phyloP scores from a whole-genome alignment of 2,888 invertebrate species.

The Dryocosmus kuriphilus region DNA sequence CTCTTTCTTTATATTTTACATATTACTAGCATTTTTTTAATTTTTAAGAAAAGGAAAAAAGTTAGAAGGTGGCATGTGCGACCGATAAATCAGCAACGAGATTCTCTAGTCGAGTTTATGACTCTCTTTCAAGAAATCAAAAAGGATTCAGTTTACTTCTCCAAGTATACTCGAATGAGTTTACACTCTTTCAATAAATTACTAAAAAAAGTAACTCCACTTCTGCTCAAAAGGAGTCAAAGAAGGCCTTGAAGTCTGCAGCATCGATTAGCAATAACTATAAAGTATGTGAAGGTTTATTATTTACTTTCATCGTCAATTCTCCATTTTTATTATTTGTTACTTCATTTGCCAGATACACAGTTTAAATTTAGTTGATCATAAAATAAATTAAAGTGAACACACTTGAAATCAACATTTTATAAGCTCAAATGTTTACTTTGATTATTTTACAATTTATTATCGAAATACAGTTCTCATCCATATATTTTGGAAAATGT shows the following conservation, averaged over 20 bases:
- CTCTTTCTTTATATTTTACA: too few species aligned
- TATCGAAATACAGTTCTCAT: too few species aligned
- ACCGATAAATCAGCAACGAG: not conserved
- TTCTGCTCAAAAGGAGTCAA: not conserved
- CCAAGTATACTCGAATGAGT: conserved; percentile 16
- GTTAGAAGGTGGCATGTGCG: too few species aligned
- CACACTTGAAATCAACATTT: not conserved
- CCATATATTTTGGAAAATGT: too few species aligned
- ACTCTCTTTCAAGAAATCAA: conserved; percentile 5
- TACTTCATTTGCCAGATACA: not conserved
- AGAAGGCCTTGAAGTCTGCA: not conserved
- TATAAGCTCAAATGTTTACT: too few species aligned
- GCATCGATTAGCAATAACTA: not conserved
- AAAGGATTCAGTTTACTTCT: conserved; percentile 12
- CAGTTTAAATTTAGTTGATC: not conserved
- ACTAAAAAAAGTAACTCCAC: conserved; percentile 6
- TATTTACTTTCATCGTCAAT: not conserved
- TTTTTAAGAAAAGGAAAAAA: too few species aligned
- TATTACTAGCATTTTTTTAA: too few species aligned
- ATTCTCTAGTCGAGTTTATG: not conserved
- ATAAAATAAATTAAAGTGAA: not conserved
- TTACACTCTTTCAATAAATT: not conserved
- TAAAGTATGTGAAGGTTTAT: not conserved
- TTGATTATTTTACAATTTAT: too few species aligned
- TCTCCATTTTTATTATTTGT: not conserved